Percentiles rank a stretch among this genome's conserved stretches.
Conservation (phyloP, 2,888 invertebrate species). For the Ectropis crepuscularia region DNA sequence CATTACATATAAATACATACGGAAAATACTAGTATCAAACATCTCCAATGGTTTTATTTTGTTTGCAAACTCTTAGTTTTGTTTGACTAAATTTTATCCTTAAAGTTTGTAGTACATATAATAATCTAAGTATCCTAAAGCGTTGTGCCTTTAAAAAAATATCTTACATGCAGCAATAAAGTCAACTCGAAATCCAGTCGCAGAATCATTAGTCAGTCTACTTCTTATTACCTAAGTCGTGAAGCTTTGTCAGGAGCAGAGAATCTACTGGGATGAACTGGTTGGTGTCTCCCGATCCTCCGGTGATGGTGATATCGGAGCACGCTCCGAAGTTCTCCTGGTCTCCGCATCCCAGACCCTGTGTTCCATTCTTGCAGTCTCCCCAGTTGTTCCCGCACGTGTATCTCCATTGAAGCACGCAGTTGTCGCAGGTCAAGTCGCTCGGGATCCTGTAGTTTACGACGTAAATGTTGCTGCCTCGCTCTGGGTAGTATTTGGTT, state of each 20-base stretch:
- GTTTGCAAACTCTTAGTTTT: not conserved
- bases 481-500: constrained; percentile 87
- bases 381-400: constrained; percentile 94
- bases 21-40: constrained; percentile 1
- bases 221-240: constrained; percentile 34
- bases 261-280: constrained; percentile 27
- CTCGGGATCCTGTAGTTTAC: constrained; percentile 85
- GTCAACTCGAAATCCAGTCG: constrained; percentile 5
- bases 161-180: not conserved
- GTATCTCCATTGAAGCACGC: constrained; percentile 94
- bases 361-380: constrained; percentile 87
- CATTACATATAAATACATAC: not conserved
- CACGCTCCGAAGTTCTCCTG: constrained; percentile 94
- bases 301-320: constrained; percentile 88
- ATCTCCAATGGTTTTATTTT: not conserved
- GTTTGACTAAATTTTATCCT: not conserved
- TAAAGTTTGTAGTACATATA: constrained; percentile 6
- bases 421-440: constrained; percentile 89
- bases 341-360: constrained; percentile 92
- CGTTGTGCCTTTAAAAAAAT: no score
- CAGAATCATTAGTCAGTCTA: constrained; percentile 8
- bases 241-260: constrained; percentile 21
- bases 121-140: not conserved
- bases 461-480: constrained; percentile 88
- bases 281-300: constrained; percentile 9